Conservation (phyloP, 2,888 invertebrate genomes). For the Ramazzottius varieornatus region DNA sequence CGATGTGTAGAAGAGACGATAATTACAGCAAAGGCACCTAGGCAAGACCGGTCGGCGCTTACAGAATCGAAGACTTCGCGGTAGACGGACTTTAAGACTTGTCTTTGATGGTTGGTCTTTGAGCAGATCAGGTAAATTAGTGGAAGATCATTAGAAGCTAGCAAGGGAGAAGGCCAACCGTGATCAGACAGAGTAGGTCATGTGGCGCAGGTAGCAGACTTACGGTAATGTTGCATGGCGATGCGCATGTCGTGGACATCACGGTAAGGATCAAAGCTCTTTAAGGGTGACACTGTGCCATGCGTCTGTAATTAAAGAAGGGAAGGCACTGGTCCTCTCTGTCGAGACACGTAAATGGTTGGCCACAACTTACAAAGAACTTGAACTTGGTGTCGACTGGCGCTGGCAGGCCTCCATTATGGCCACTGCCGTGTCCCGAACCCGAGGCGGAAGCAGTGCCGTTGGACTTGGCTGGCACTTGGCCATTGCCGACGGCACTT, state of each 20-base stretch:
- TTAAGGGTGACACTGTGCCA: not conserved
- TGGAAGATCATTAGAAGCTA: constrained; percentile 3
- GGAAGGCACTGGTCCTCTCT: too few relatives aligned
- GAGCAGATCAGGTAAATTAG: not conserved
- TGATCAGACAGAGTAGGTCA: too few relatives aligned
- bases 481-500: too few relatives aligned
- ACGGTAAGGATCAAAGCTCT: not conserved
- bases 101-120: not conserved
- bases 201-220: not conserved
- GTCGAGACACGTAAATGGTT: not conserved
- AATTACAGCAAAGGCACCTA: too few relatives aligned
- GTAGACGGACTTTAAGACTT: not conserved
- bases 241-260: not conserved
- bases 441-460: too few relatives aligned
- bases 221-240: not conserved
- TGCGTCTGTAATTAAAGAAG: not conserved
- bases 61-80: not conserved
- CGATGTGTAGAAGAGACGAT: too few relatives aligned
- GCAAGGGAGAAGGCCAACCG: too few relatives aligned
- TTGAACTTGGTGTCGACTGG: not conserved
- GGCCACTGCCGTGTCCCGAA: too few relatives aligned
- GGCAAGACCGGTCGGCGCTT: too few relatives aligned
- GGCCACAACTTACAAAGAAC: not conserved
- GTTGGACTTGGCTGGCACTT: not conserved
- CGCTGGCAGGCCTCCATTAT: too few relatives aligned